Conservation (phyloP, 1,140 invertebrate genomes). For the Brachionus plicatilis region DNA sequence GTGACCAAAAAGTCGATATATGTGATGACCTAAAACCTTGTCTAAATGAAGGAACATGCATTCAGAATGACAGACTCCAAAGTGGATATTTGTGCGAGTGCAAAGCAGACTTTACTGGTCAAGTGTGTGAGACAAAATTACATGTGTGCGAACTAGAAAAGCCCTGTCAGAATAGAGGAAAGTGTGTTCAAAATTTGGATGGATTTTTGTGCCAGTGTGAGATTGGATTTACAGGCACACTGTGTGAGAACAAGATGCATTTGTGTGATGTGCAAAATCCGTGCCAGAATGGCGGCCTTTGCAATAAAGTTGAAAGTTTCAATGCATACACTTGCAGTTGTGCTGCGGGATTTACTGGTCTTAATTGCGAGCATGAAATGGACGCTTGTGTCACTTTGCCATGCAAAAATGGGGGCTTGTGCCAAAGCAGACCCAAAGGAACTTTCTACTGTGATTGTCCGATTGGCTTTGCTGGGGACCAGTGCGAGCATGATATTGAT, state of each 20-base stretch:
- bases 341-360: constrained; percentile 65
- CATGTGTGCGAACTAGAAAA: background rate
- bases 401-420: constrained; percentile 30
- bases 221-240: background rate
- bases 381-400: background rate
- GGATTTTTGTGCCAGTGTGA: constrained; percentile 6
- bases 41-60: background rate
- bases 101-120: background rate
- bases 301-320: background rate
- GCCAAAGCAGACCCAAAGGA: background rate
- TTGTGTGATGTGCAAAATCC: background rate
- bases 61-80: background rate
- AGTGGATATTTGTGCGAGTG: background rate
- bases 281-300: constrained; percentile 10
- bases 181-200: background rate
- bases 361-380: constrained; percentile 65
- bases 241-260: background rate
- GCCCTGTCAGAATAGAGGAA: background rate
- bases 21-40: background rate
- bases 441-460: constrained; percentile 13
- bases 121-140: background rate
- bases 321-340: constrained; percentile 63
- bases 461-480: background rate
- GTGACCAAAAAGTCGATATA: background rate
- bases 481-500: constrained; percentile 22